Evolutionary conservation across 2,888 invertebrate genomes (phyloP), one percentile per base, ranked within the genome.

Genomic region (Unio delphinus): DNA sequence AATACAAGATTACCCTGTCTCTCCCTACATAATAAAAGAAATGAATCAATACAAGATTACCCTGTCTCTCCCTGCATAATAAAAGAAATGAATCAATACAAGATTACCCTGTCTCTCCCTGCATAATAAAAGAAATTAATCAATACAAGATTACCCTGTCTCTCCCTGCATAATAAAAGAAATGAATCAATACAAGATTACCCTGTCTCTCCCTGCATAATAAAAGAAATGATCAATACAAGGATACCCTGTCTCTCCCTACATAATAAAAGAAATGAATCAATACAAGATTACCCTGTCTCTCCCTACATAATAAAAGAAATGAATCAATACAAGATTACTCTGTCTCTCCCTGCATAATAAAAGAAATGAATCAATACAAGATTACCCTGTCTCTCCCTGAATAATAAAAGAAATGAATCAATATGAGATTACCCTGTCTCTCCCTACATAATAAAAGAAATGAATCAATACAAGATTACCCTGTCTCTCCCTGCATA

Each of bases 351-450:
- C 79, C 80, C 80, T 80, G 64, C 30, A 30, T 30, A 30, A 18
- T 45, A 34, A n/a, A 20, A 30, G 30, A 4, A 30, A 30, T 30
- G 4, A 30, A 17, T 55, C 20, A 3, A 6, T 62, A 5, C 86
- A 87, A 3, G 86, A 84, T 65, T 76, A 85, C n/a, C 82, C 0
- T 93, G 82, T 82, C 72, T 81, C 34, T 30, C 80, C 80, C 62
- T 62, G 55, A 45, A 45, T 5, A 57, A 57, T 23, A 8, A 1
- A 62, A 17, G 26, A 17, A n/a, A 62, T n/a, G 3, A 28, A 80
- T 88, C 88, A 64, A 88, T 87, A 87, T 87, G 88, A 1, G 88
- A 87, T 64, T 76, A 87, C 11, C 85, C 0, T 93, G 85, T 85
- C 72, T 82, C 61, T 34, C 83, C 84, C 77, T 78, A 64, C 28